Evolutionary conservation across 2,888 invertebrate species (phyloP).

Genomic region (Cantharis flavilabris): DNA sequence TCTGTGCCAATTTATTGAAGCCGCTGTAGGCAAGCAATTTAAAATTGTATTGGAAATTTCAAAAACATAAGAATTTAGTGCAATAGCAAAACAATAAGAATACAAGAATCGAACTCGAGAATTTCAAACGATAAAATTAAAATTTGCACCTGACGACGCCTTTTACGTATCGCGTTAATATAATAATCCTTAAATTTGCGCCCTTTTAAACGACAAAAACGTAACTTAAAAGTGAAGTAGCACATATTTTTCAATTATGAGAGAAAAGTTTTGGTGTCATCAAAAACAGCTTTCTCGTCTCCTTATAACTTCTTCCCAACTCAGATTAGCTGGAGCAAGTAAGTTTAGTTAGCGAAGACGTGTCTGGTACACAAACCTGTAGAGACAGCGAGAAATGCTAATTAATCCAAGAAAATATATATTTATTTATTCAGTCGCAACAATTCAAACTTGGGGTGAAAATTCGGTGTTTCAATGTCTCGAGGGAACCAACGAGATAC

Average conservation of each 20-base stretch:
- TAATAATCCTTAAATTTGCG: too few relatives aligned
- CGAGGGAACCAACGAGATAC: slow-evolving; percentile 10
- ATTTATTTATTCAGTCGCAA: not conserved
- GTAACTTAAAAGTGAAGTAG: not conserved
- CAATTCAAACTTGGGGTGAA: slow-evolving; percentile 16
- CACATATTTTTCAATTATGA: not conserved
- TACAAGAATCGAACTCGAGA: not conserved
- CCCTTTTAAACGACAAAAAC: not conserved
- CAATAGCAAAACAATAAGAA: not conserved
- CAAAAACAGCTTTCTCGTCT: not conserved
- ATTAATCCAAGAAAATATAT: slow-evolving; percentile 2
- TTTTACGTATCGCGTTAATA: not conserved
- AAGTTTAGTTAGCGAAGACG: not conserved
- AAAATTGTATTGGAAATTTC: not conserved
- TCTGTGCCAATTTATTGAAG: not conserved
- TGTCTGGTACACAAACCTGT: slow-evolving; percentile 3
- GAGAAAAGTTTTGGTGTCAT: not conserved
- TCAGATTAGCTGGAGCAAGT: not conserved
- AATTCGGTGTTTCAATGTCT: slow-evolving; percentile 8
- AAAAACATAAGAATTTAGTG: not conserved
- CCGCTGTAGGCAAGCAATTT: not conserved
- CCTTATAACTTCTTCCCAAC: not conserved
- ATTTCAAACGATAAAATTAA: not conserved
- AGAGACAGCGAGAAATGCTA: slow-evolving; percentile 2
- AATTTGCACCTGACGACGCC: not conserved